phyloP scores from a whole-genome alignment of 2,113 vertebrate genomes.

The Pimephales promelas region DNA sequence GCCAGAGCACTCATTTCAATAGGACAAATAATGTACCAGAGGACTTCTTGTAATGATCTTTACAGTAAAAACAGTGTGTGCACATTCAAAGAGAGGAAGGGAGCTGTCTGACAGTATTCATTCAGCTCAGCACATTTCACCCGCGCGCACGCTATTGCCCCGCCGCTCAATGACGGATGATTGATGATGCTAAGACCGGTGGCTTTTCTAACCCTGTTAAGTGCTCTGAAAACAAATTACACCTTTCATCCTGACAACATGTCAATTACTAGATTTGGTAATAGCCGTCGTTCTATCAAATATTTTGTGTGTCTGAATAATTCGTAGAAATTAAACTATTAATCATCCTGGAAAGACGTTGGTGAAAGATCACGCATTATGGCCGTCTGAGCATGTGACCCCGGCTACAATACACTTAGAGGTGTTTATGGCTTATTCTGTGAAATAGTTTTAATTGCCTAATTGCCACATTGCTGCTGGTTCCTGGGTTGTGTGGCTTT shows the following conservation, averaged over 20 bases:
- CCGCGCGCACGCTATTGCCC: constrained; percentile 72
- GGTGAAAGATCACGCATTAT: constrained; percentile 64
- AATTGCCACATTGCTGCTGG: constrained; percentile 71
- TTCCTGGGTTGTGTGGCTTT: constrained; percentile 54
- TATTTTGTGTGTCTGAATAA: constrained; percentile 80
- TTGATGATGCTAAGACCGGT: constrained; percentile 75
- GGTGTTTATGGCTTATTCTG: constrained; percentile 76
- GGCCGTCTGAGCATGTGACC: constrained; percentile 59
- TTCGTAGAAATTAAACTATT: constrained; percentile 81
- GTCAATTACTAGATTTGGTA: constrained; percentile 80
- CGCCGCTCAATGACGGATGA: constrained; percentile 77
- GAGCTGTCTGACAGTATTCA: constrained; percentile 67
- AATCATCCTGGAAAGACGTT: constrained; percentile 72
- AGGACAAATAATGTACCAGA: constrained; percentile 61
- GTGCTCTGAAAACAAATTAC: constrained; percentile 82
- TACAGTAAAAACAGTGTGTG: constrained; percentile 65
- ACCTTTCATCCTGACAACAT: constrained; percentile 80
- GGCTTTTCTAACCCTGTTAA: constrained; percentile 78
- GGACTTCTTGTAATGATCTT: constrained; percentile 68
- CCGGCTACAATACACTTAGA: constrained; percentile 62
- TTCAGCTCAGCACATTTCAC: constrained; percentile 71
- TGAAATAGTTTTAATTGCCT: constrained; percentile 77
- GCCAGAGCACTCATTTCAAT: constrained; percentile 56
- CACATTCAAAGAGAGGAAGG: constrained; percentile 57
- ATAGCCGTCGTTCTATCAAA: constrained; percentile 78